Evolutionary conservation across 2,888 invertebrate genomes (phyloP), one percentile per base, ranked within the genome.

Genomic region (Drosophila diplacantha): DNA sequence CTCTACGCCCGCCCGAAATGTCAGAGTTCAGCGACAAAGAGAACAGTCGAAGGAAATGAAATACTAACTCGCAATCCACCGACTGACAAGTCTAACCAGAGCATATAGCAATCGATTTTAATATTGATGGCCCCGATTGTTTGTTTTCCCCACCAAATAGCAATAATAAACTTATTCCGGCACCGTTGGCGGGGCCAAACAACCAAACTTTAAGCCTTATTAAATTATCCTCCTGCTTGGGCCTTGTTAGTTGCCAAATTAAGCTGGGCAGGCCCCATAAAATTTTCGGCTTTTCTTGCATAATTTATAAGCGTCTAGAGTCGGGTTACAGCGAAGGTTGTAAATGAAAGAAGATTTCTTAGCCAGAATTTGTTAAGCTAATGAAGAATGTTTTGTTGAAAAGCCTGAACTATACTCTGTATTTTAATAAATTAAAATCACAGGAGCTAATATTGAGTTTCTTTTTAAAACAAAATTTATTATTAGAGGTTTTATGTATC

Each of bases 1-100:
- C 18, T 47, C 24, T 34, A n/a, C 43, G 18, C 44, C 37, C 41
- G 38, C 29, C n/a, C 32, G 8, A 82, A 78, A 78, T 82, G 81
- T 69, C 78, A 82, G 67, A 82, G 78, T 76, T 80, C 57, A 69
- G 47, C 31, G 46, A 26, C 41, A 57, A 26, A 55, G 34, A 31
- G 29, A 38, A 38, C 29, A 55, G 22, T n/a, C 34, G 46, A 5
- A 43, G n/a, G 35, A 51, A 35, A 43, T 43, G 24, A 54, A 50
- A 58, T 32, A 5, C 62, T 35, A 50, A 50, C 62, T 29, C 34
- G 34, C 29, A 29, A 49, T 29, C 34, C n/a, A 24, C 22, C 22
- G 38, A 41, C 35, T 31, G 41, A 18, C 62, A 44, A 18, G 18
- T 14, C 44, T 24, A 16, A 49, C 39, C 26, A 29, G 61, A 39